phyloP scores from a whole-genome alignment of 2,113 vertebrate species.

The Corydoras sp. region DNA sequence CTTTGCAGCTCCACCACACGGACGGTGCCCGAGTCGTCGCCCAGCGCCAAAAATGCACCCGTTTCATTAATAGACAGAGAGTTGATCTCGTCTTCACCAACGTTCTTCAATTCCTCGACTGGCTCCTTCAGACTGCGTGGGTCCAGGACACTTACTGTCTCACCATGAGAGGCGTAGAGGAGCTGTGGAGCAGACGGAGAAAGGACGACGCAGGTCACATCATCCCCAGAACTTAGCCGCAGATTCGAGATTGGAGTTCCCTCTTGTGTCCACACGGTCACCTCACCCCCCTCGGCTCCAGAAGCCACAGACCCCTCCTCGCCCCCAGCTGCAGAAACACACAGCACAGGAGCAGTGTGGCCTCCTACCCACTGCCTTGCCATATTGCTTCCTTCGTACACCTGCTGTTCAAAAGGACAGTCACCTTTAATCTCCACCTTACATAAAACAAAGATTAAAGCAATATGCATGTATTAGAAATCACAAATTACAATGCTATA shows the following conservation, averaged over 20 bases:
- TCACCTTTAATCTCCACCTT: too few relatives aligned
- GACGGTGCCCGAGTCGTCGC: conserved; percentile 83
- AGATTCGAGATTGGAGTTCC: conserved; percentile 57
- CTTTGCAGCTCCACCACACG: conserved; percentile 79
- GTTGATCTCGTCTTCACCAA: conserved; percentile 91
- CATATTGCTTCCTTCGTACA: conserved; percentile 62
- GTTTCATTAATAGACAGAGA: conserved; percentile 76
- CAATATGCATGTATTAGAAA: neutral
- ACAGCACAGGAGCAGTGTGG: conserved; percentile 74
- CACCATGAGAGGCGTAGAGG: conserved; percentile 77
- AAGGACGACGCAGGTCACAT: conserved; percentile 75
- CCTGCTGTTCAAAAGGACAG: neutral
- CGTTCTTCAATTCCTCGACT: conserved; percentile 57
- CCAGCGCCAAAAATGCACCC: conserved; percentile 73
- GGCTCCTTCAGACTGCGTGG: conserved; percentile 68
- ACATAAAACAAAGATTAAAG: neutral
- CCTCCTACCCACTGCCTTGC: conserved; percentile 74
- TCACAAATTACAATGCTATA: too few relatives aligned
- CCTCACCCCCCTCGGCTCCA: conserved; percentile 78
- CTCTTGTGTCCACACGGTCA: conserved; percentile 74
- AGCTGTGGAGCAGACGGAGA: conserved; percentile 56
- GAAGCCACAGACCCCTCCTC: conserved; percentile 75
- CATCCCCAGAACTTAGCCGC: conserved; percentile 59
- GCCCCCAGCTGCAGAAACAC: conserved; percentile 62
- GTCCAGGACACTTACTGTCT: conserved; percentile 75